Percentiles rank a stretch among this genome's conserved stretches.
These are phyloP conservation scores for Xestoiulus laeticollis DNA, from an alignment of 2,888 invertebrate genomes.

Conservation along the genomic window DNA sequence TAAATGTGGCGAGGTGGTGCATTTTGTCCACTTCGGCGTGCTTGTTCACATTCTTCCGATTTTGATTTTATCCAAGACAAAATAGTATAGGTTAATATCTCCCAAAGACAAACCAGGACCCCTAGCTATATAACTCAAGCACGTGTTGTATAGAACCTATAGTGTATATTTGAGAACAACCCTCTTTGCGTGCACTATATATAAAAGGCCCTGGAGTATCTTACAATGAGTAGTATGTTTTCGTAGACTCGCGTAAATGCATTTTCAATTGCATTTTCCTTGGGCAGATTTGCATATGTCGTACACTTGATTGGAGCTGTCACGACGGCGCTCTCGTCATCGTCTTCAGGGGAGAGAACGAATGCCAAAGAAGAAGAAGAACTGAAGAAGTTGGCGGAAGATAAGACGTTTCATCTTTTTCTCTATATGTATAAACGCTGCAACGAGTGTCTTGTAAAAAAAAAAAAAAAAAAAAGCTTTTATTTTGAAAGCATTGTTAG, in stretches of 20 bases:
- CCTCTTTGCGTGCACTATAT: not conserved
- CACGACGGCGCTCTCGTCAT: not conserved
- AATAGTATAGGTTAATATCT: no score
- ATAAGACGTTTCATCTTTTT: not conserved
- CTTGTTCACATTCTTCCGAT: no score
- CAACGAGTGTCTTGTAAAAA: conserved; percentile 8
- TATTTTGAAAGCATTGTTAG: conserved; percentile 1
- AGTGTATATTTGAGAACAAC: not conserved
- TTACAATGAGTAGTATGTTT: not conserved
- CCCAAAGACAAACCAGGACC: no score
- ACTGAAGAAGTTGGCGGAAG: conserved; percentile 9
- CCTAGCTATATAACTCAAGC: no score
- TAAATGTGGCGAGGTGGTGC: no score
- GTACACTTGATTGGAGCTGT: conserved; percentile 1
- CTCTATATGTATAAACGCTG: not conserved
- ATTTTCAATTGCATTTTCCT: not conserved
- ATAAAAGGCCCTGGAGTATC: not conserved
- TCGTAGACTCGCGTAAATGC: not conserved
- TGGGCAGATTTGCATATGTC: conserved; percentile 9
- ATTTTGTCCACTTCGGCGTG: no score
- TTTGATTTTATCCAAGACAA: no score
- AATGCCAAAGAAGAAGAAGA: no score
- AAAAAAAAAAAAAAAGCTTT: no score
- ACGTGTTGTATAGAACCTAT: no score
- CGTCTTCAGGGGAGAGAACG: not conserved